A percentile compares a stretch with the other conserved stretches of the same genome.
These are phyloP conservation scores for Malaclemys terrapin DNA, from an alignment of 2,113 vertebrate genomes.

Conservation along the genomic window DNA sequence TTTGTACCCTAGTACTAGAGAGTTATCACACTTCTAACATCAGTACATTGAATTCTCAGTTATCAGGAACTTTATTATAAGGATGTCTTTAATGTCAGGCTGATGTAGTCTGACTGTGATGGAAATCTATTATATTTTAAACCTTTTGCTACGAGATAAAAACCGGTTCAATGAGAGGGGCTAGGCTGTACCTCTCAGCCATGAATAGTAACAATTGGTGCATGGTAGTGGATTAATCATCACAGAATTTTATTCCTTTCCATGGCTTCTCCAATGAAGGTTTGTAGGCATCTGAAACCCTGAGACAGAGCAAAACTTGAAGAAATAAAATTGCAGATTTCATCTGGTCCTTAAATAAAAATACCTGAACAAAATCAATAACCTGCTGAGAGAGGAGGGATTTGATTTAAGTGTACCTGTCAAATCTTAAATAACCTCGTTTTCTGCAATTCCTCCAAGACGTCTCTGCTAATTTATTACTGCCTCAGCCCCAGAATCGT, in stretches of 20 bases:
- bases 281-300: not conserved
- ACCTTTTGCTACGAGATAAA: not conserved
- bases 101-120: not conserved
- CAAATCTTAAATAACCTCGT: not conserved
- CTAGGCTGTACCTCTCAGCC: not conserved
- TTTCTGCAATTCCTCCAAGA: not conserved
- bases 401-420: not conserved
- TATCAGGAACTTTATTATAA: not conserved
- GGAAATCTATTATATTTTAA: not conserved
- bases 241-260: not conserved
- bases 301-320: not conserved
- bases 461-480: not conserved
- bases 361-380: not conserved
- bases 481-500: not conserved
- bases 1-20: not conserved
- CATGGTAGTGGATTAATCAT: not conserved
- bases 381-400: not conserved
- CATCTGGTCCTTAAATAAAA: not conserved
- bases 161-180: not conserved
- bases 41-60: not conserved
- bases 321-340: not conserved
- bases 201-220: not conserved
- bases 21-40: not conserved
- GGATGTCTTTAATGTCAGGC: not conserved
- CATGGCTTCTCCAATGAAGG: not conserved